Evolutionary conservation across 2,113 vertebrate genomes (phyloP).

Genomic region (Neopipo cinnamomea): DNA sequence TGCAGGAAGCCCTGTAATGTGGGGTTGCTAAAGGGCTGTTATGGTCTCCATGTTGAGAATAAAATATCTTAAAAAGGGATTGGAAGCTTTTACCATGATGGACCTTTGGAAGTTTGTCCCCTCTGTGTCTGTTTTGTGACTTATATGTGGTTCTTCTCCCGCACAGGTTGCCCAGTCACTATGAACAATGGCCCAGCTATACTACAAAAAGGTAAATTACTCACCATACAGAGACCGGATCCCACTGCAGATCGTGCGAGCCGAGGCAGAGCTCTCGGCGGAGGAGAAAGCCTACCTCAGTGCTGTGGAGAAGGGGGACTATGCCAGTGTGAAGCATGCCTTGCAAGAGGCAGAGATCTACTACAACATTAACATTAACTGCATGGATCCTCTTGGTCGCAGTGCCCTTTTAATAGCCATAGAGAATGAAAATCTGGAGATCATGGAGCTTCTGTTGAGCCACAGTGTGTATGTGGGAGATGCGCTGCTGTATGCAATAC

Average conservation of each 20-base stretch:
- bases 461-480: conserved; percentile 92
- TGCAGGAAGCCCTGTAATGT: not conserved
- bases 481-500: conserved; percentile 93
- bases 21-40: not conserved
- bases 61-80: not conserved
- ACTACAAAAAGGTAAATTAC: conserved; percentile 96
- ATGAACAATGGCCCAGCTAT: conserved; percentile 92
- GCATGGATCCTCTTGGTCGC: conserved; percentile 95
- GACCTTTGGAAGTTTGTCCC: not conserved
- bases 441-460: conserved; percentile 94
- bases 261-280: conserved; percentile 90
- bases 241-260: conserved; percentile 93
- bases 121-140: not conserved
- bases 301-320: conserved; percentile 97
- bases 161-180: conserved; percentile 68
- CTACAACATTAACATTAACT: conserved; percentile 99
- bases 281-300: conserved; percentile 94
- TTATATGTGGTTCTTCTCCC: not conserved
- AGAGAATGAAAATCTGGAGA: conserved; percentile 97
- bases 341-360: conserved; percentile 95
- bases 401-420: conserved; percentile 97
- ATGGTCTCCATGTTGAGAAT: not conserved
- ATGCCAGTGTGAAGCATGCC: conserved; percentile 91
- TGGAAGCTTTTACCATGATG: fast-evolving
- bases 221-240: conserved; percentile 96